Conservation (phyloP, 1,140 invertebrate species). For the Pectinophora gossypiella region DNA sequence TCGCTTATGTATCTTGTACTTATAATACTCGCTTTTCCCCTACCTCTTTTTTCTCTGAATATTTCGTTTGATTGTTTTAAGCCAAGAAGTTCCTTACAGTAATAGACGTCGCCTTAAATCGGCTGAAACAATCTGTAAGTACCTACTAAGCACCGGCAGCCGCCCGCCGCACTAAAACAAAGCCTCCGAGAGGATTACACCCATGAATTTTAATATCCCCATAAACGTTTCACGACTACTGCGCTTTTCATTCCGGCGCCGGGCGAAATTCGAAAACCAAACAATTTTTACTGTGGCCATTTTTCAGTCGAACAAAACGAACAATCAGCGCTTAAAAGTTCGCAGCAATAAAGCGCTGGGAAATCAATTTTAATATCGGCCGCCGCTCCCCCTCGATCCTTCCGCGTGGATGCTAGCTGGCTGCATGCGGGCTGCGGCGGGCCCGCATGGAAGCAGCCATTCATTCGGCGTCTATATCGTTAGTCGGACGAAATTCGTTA, state of each 20-base stretch:
- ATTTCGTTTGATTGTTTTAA: background rate
- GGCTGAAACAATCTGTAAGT: background rate
- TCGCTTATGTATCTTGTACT: too few species aligned
- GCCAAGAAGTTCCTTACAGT: background rate
- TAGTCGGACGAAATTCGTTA: background rate
- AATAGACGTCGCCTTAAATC: background rate
- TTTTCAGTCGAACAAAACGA: background rate
- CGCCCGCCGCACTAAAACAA: background rate
- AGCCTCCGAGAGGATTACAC: background rate
- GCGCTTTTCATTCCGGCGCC: background rate
- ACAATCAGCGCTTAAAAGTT: background rate
- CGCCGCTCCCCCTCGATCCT: background rate
- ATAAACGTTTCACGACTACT: background rate
- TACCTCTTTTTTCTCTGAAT: background rate
- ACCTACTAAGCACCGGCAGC: background rate
- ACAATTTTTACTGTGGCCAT: background rate
- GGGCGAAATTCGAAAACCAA: background rate
- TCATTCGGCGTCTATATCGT: background rate
- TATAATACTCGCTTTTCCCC: background rate
- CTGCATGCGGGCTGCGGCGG: too few species aligned
- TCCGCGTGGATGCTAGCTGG: too few species aligned
- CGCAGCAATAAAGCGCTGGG: background rate
- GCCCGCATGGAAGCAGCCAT: background rate
- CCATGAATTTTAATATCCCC: background rate
- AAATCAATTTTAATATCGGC: background rate